A percentile compares a stretch with the other conserved stretches of the same genome.
Conservation (phyloP, 2,113 vertebrate genomes). For the Alaudala cheleensis region DNA sequence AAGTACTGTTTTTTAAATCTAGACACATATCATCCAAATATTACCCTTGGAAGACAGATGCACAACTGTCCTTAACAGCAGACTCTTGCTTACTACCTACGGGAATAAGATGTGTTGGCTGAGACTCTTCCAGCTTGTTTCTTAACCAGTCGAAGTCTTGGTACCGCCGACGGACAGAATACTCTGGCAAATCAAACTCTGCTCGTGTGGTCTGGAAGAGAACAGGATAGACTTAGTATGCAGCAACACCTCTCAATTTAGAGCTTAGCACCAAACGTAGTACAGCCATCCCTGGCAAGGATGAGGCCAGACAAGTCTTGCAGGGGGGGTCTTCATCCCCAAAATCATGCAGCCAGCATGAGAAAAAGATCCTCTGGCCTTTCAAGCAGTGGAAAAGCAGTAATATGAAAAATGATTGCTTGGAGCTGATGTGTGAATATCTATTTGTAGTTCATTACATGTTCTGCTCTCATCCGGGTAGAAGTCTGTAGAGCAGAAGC, state of each 20-base stretch:
- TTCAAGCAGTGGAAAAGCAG: not conserved
- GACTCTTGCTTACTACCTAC: constrained; percentile 82
- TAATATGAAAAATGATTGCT: not conserved
- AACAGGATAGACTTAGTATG: not conserved
- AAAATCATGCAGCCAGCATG: not conserved
- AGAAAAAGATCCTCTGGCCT: not conserved
- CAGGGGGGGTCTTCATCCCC: not conserved
- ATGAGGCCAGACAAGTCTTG: not conserved
- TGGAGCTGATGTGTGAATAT: not conserved
- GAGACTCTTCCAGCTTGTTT: constrained; percentile 93
- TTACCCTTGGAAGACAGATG: not conserved
- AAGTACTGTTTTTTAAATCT: not conserved
- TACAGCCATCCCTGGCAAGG: not conserved
- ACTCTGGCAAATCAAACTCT: constrained; percentile 96
- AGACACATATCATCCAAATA: not conserved
- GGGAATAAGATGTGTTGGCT: constrained; percentile 97
- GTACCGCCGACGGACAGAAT: constrained; percentile 91
- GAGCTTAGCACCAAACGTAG: not conserved
- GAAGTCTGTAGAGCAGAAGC: not conserved
- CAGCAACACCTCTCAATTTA: not conserved
- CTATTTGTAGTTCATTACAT: not conserved
- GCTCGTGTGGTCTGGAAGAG: constrained; percentile 85
- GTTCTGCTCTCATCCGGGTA: not conserved
- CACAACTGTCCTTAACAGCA: not conserved
- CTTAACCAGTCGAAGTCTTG: constrained; percentile 98